A percentile compares a stretch with the other conserved stretches of the same genome.
phyloP scores from a whole-genome alignment of 2,113 vertebrate genomes.

The Naja naja region DNA sequence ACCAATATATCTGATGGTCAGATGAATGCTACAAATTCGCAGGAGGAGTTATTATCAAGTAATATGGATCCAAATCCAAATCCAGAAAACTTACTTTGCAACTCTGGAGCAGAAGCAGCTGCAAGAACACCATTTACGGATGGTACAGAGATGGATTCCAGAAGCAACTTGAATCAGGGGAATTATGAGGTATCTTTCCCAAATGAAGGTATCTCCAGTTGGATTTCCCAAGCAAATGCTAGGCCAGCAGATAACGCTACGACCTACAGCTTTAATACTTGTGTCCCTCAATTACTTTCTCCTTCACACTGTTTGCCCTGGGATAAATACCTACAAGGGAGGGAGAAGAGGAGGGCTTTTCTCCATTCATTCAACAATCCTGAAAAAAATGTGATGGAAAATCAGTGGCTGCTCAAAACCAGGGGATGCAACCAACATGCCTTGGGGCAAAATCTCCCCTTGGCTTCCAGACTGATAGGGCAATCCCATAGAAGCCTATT shows the following conservation, averaged over 20 bases:
- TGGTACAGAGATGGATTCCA: neutral
- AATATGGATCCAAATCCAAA: neutral
- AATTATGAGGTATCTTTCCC: neutral
- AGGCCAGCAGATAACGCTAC: neutral
- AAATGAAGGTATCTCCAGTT: neutral
- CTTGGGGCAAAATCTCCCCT: neutral
- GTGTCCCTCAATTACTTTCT: neutral
- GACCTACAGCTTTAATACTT: neutral
- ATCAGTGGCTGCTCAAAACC: neutral
- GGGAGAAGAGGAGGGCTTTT: neutral
- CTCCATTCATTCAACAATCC: neutral
- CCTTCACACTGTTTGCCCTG: neutral
- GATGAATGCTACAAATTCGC: neutral
- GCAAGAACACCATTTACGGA: neutral
- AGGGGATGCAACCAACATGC: neutral
- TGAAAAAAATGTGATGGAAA: neutral
- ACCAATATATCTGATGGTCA: neutral
- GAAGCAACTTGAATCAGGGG: neutral
- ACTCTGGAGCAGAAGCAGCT: neutral
- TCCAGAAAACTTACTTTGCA: neutral
- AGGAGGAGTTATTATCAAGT: neutral
- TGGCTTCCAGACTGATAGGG: neutral
- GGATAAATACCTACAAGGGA: conserved; percentile 3
- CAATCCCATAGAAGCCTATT: neutral
- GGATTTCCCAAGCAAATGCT: neutral